Evolutionary conservation across 2,888 invertebrate species (phyloP).

Genomic region (Drosophila niveifrons): DNA sequence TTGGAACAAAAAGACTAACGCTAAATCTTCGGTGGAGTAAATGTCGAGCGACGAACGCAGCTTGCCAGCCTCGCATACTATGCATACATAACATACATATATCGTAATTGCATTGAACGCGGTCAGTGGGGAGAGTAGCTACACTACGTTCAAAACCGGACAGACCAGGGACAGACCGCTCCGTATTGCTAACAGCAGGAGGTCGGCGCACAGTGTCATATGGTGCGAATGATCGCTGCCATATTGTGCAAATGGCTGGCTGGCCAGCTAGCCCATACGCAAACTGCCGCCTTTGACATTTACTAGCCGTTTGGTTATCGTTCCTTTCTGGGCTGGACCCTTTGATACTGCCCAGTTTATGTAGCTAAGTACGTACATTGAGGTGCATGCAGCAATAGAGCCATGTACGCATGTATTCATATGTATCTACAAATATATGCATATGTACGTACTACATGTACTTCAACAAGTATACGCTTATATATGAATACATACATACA

Average conservation of each 20-base stretch:
- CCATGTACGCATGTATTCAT: constrained; percentile 1
- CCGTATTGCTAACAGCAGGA: constrained; percentile 32
- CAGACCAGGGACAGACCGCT: constrained; percentile 4
- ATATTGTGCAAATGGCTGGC: constrained; percentile 73
- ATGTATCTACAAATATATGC: not conserved
- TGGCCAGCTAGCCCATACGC: constrained; percentile 23
- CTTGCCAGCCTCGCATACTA: constrained; percentile 43
- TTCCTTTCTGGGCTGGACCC: constrained; percentile 23
- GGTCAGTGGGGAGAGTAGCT: constrained; percentile 32
- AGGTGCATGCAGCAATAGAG: not conserved
- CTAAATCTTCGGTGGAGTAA: constrained; percentile 80
- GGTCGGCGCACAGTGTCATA: constrained; percentile 56
- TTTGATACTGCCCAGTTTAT: constrained; percentile 27
- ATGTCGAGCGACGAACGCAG: constrained; percentile 48
- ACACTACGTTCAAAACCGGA: not conserved
- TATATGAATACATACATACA: constrained; percentile 9
- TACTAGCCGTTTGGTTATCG: constrained; percentile 25
- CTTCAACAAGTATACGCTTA: not conserved
- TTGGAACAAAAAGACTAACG: constrained; percentile 77
- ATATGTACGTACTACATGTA: constrained; percentile 18
- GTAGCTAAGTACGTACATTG: constrained; percentile 11
- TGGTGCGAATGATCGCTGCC: constrained; percentile 78
- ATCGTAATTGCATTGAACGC: constrained; percentile 81
- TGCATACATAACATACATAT: no score
- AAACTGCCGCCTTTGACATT: constrained; percentile 43